A percentile compares a stretch with the other conserved stretches of the same genome.
These are phyloP conservation scores for Ramphastos sulfuratus DNA, from an alignment of 2,113 vertebrate genomes.

Conservation along the genomic window DNA sequence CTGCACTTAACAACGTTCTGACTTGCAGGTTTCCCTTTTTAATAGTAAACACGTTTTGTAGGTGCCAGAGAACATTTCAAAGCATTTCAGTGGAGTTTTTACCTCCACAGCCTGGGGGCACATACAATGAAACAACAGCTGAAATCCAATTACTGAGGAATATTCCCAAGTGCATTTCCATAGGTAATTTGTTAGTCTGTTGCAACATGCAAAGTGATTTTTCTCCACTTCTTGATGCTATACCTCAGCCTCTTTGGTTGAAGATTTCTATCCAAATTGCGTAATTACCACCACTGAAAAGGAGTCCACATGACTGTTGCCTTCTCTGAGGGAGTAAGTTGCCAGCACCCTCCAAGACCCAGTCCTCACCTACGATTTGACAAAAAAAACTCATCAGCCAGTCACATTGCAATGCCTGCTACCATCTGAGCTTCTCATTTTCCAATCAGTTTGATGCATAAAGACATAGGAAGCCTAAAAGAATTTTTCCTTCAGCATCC, in stretches of 20 bases:
- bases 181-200: constrained; percentile 71
- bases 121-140: constrained; percentile 63
- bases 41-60: constrained; percentile 64
- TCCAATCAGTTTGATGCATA: background rate
- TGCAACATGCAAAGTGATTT: constrained; percentile 69
- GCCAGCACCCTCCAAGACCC: background rate
- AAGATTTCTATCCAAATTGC: constrained; percentile 6
- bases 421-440: background rate
- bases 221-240: constrained; percentile 41
- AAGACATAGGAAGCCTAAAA: constrained; percentile 43
- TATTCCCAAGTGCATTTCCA: constrained; percentile 71
- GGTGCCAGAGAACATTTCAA: constrained; percentile 66
- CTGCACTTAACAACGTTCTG: constrained; percentile 35
- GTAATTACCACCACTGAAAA: background rate
- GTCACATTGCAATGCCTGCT: background rate
- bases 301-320: background rate
- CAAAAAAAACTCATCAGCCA: background rate
- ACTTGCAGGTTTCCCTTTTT: constrained; percentile 67
- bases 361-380: background rate
- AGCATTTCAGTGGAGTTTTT: constrained; percentile 62
- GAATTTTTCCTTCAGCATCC: constrained; percentile 51
- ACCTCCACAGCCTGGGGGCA: constrained; percentile 42
- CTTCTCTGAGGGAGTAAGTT: background rate
- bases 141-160: constrained; percentile 69
- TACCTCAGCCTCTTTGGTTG: background rate